Conservation (phyloP, 2,797 vertebrate genomes). For the Sebastes kiyomatsui region DNA sequence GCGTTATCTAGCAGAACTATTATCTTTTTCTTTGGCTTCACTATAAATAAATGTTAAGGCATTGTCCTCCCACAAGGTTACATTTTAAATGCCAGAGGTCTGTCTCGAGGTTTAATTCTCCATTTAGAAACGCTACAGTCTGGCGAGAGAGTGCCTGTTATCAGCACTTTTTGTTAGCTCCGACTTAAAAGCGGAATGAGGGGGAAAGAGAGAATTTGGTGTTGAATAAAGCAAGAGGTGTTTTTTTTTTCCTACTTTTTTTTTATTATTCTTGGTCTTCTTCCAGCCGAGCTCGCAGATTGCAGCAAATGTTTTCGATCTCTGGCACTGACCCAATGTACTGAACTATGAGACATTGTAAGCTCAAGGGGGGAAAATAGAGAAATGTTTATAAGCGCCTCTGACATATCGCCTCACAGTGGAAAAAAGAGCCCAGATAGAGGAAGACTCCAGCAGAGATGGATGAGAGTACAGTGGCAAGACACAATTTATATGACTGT, state of each 20-base stretch:
- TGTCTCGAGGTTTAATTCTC: conserved; percentile 63
- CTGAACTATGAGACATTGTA: conserved; percentile 64
- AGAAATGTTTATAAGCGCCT: conserved; percentile 63
- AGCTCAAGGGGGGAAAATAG: conserved; percentile 52
- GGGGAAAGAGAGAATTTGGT: conserved; percentile 11
- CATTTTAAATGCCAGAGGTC: conserved; percentile 64
- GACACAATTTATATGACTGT: conserved; percentile 13
- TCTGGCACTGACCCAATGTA: conserved; percentile 65
- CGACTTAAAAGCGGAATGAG: conserved; percentile 33
- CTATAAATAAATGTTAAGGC: conserved; percentile 61
- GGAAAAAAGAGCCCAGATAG: conserved; percentile 44
- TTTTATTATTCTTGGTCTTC: conserved; percentile 18
- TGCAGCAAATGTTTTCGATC: conserved; percentile 63
- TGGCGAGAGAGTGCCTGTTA: conserved; percentile 39
- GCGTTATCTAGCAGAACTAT: conserved; percentile 18
- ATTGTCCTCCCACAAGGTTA: conserved; percentile 66
- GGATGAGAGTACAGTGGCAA: conserved; percentile 25
- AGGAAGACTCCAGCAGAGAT: conserved; percentile 36
- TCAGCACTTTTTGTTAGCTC: conserved; percentile 44
- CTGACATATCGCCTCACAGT: conserved; percentile 53
- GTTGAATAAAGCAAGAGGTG: conserved; percentile 44
- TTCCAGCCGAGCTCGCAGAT: conserved; percentile 44
- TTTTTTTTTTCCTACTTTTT: neutral
- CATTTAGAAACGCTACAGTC: conserved; percentile 49
- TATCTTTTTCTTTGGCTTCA: conserved; percentile 29